Evolutionary conservation across 2,888 invertebrate species (phyloP).

Genomic region (Ctenicera cuprea): DNA sequence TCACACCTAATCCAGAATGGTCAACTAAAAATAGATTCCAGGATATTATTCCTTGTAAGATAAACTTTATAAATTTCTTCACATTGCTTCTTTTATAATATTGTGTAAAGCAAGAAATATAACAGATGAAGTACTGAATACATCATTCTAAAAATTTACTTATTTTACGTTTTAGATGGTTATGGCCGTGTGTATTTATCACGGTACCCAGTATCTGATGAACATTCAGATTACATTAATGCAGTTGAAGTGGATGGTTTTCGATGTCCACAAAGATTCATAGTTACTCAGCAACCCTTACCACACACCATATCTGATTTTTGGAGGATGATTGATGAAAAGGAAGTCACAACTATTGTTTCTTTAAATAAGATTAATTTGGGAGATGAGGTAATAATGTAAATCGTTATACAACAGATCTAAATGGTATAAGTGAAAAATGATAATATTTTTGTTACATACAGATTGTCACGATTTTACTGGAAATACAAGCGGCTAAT

Average conservation of each 20-base stretch:
- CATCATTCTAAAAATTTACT: too few species aligned
- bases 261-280: conserved; percentile 64
- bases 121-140: too few species aligned
- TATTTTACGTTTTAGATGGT: conserved; percentile 36
- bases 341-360: conserved; percentile 65
- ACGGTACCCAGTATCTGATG: conserved; percentile 66
- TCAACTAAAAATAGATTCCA: conserved; percentile 68
- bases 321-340: conserved; percentile 69
- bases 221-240: conserved; percentile 71
- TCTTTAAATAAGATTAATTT: conserved; percentile 65
- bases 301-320: conserved; percentile 68
- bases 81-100: background rate
- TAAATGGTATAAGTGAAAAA: too few species aligned
- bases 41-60: conserved; percentile 67
- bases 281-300: conserved; percentile 68
- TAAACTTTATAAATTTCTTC: background rate
- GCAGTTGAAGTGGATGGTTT: conserved; percentile 67
- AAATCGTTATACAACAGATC: too few species aligned
- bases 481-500: too few species aligned
- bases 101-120: too few species aligned
- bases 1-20: conserved; percentile 56
- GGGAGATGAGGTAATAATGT: conserved; percentile 64
- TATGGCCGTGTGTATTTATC: conserved; percentile 66
- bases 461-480: too few species aligned
- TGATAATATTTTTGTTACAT: too few species aligned